Base-by-base conservation (phyloP, 1,140 invertebrate genomes). In the Tetragonula clypearis region DNA sequence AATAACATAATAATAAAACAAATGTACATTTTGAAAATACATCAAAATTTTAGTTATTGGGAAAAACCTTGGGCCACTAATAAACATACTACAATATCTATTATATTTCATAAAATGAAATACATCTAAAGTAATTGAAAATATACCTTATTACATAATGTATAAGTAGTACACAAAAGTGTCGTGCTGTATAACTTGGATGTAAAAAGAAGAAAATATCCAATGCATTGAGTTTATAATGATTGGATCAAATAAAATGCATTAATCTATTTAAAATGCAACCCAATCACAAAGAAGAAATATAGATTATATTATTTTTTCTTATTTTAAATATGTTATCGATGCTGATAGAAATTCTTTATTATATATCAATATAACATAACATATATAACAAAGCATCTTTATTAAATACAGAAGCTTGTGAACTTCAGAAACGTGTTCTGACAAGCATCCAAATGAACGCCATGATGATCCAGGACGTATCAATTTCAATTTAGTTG, bases 161-260 rank as follows among this genome's bases (percentile, higher is more conserved):
- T 66, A 66, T 3, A 65, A 75, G 15, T 56, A 55, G 53, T 56
- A 30, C 26, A 66, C 30, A 66, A 74, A 53, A 66, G 5, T 55
- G 26, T 35, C 53, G 53, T 17, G 58, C 72, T 76, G 21, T 79
- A 30, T n/a, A 19, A 11, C n/a, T n/a, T 53, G n/a, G 65, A 55
- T 66, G 41, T 41, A 35, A 65, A 55, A 65, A 14, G 14, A 60
- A 6, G 35, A 19, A 12, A 66, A 30, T 75, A 26, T 12, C 62
- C 58, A 55, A 76, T 82, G 15, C 30, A 66, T 66, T 30, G 23
- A 66, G 12, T 21, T 77, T 15, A 3, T 69, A 21, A 68, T 0
- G 17, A 69, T 55, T 83, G n/a, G 55, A 65, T 77, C 73, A 66
- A 58, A n/a, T 77, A 58, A 83, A 77, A 58, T 69, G 9, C 62